These are phyloP conservation scores for Menidia menidia DNA, from an alignment of 2,797 vertebrate species.

Conservation along the genomic window DNA sequence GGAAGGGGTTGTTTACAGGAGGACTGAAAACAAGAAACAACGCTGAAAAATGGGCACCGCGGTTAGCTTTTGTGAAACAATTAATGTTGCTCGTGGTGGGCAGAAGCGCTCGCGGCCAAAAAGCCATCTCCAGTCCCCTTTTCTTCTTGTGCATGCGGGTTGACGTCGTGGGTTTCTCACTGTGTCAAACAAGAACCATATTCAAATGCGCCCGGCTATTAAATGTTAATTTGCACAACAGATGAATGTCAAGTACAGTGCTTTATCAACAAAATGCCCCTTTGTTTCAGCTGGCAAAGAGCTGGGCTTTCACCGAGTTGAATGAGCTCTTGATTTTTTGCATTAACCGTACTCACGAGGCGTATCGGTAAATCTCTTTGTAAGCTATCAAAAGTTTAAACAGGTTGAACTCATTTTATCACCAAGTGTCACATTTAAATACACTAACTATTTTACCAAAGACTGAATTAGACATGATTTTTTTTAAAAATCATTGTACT, in stretches of 20 bases:
- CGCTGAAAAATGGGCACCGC: conserved; percentile 66
- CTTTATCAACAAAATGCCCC: conserved; percentile 75
- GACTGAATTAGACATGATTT: neutral
- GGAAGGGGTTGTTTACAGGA: conserved; percentile 69
- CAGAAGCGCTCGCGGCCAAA: conserved; percentile 72
- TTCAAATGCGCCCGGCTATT: conserved; percentile 80
- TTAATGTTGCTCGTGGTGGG: conserved; percentile 73
- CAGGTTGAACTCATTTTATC: neutral
- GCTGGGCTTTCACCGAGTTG: conserved; percentile 35
- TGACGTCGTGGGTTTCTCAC: conserved; percentile 64
- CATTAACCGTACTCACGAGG: conserved; percentile 42
- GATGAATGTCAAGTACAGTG: conserved; percentile 72
- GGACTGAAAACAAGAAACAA: conserved; percentile 60
- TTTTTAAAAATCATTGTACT: neutral
- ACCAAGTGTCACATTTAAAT: conserved; percentile 1
- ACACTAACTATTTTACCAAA: neutral
- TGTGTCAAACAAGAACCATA: conserved; percentile 73
- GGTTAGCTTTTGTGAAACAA: conserved; percentile 68
- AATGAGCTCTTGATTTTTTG: conserved; percentile 54
- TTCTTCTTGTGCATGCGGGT: conserved; percentile 39
- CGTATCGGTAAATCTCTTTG: conserved; percentile 32
- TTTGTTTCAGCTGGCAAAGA: conserved; percentile 62
- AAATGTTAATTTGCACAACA: conserved; percentile 82
- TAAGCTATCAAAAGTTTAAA: conserved; percentile 33
- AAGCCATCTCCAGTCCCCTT: conserved; percentile 62